These are phyloP conservation scores for Bujurquina vittata DNA, from an alignment of 2,113 vertebrate species.

Conservation along the genomic window DNA sequence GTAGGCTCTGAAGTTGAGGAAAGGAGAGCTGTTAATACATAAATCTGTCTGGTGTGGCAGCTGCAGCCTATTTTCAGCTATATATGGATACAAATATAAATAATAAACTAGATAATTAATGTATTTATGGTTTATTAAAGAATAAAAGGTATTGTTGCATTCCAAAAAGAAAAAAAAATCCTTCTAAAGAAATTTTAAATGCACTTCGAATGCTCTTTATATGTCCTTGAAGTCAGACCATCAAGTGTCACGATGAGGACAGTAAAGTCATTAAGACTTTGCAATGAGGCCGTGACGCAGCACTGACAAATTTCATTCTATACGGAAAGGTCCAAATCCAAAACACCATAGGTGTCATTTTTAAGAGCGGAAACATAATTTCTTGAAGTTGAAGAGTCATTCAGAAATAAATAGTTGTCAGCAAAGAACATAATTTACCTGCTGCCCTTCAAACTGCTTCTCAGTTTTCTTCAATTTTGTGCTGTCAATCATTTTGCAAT, in stretches of 20 bases:
- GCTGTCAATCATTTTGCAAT: constrained; percentile 61
- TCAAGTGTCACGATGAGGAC: constrained; percentile 26
- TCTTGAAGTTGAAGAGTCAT: constrained; percentile 7
- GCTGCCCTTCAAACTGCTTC: constrained; percentile 57
- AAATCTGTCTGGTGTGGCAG: neutral
- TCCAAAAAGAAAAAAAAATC: neutral
- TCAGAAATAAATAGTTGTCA: constrained; percentile 2
- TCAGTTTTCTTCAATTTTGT: constrained; percentile 57
- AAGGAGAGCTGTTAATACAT: neutral
- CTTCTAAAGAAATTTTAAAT: neutral
- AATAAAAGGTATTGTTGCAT: neutral
- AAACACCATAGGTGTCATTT: constrained; percentile 10
- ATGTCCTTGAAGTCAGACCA: constrained; percentile 1
- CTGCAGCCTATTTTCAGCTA: neutral
- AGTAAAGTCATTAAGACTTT: constrained; percentile 38
- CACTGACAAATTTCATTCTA: neutral
- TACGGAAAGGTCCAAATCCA: constrained; percentile 20
- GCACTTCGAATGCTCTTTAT: neutral
- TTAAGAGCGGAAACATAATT: constrained; percentile 31
- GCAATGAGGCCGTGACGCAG: neutral
- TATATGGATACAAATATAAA: neutral
- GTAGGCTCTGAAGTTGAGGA: constrained; percentile 9
- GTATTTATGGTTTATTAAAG: neutral
- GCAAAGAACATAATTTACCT: constrained; percentile 41
- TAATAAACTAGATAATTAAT: neutral